Base-by-base conservation (phyloP, 2,888 invertebrate species). In the Volucella inanis region DNA sequence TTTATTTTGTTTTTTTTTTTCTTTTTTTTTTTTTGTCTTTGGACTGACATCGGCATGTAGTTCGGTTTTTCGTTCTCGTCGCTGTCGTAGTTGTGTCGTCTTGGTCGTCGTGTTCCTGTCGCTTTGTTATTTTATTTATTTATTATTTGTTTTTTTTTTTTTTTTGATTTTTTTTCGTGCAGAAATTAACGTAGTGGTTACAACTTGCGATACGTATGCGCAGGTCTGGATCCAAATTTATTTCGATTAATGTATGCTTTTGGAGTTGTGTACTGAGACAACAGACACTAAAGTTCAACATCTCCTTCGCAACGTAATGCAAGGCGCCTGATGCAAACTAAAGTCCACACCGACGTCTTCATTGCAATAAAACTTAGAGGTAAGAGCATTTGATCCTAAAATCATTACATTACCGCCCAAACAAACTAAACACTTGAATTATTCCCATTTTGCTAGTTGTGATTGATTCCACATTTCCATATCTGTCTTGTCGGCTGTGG, bases 231-330 rank as follows among this genome's bases (percentile, higher is more conserved):
- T 57, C 67, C 62, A 54, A 85, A 85, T 72, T 72, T 68, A 68
- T 81, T 85, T 85, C 72, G 67, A 77, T 81, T 85, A 76, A 75
- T 81, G 76, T 75, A 79, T 79, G 71, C 75, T 55, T 80, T 59
- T 39, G 50, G 64, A 79, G 75, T 64, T 76, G 75, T 75, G 75
- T 79, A 84, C 62, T 67, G 71, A 67, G 84, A 76, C 80, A 77
- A 77, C 64, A 85, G 68, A 81, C 85, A 80, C 75, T 80, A 62
- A 65, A 84, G 75, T 84, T 84, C 79, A 74, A 78, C 67, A 83
- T 83, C 65, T 67, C 55, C 31, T 31, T 77, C 61, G 39, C 59
- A 70, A 54, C 72, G 57, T 67, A 71, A 31, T 31, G 31, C 31
- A 31, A 71, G 55, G 52, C 75, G 57, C 50, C 57, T 64, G 22